Conservation (phyloP, 2,797 vertebrate genomes). For the Lagothrix lagotricha region DNA sequence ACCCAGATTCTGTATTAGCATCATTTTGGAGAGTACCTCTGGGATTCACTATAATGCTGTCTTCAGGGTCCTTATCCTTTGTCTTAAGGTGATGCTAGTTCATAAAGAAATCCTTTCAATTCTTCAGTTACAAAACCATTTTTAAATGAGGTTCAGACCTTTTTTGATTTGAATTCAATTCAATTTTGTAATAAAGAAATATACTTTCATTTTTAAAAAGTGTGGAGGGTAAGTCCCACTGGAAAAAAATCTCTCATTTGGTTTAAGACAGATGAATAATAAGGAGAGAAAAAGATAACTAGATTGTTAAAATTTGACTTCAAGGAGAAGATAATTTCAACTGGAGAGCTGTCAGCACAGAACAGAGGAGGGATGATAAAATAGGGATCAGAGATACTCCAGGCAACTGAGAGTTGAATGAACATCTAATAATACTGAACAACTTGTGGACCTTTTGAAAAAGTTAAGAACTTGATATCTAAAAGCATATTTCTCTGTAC, state of each 20-base stretch:
- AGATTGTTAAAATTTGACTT: conserved; percentile 70
- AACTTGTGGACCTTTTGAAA: conserved; percentile 52
- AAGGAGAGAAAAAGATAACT: conserved; percentile 65
- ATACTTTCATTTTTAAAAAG: conserved; percentile 66
- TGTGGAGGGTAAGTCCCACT: conserved; percentile 51
- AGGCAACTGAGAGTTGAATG: conserved; percentile 52
- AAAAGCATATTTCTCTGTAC: conserved; percentile 16
- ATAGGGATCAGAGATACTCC: conserved; percentile 15
- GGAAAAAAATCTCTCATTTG: conserved; percentile 56
- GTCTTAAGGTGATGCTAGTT: conserved; percentile 56
- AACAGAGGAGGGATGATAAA: conserved; percentile 39
- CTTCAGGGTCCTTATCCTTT: conserved; percentile 3
- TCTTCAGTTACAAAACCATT: conserved; percentile 48
- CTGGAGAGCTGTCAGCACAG: conserved; percentile 57
- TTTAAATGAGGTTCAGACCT: conserved; percentile 65
- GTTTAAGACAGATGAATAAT: conserved; percentile 73
- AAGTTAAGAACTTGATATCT: neutral
- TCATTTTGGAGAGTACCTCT: conserved; percentile 14
- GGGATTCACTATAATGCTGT: neutral
- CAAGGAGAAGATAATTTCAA: conserved; percentile 72
- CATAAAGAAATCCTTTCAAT: conserved; percentile 54
- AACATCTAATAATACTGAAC: conserved; percentile 55
- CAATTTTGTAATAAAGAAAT: conserved; percentile 64
- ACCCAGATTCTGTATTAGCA: neutral
- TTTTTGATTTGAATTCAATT: conserved; percentile 71